A percentile compares a stretch with the other conserved stretches of the same genome.
Conservation (phyloP, 2,113 vertebrate species). For the Motacilla tschutschensis region DNA sequence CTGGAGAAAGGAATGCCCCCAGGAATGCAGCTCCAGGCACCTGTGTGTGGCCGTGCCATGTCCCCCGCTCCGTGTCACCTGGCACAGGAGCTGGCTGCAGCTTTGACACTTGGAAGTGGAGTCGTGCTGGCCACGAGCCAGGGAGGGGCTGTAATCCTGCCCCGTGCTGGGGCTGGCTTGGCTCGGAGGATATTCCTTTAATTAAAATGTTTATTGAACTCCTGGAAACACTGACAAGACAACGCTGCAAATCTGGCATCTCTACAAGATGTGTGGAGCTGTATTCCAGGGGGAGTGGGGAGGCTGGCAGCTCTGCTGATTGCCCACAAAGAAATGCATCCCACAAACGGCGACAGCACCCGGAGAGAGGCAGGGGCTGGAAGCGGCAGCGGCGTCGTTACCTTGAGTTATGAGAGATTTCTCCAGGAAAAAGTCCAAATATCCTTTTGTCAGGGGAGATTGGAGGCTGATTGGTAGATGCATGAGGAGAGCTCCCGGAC, state of each 20-base stretch:
- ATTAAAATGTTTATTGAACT: conserved; percentile 58
- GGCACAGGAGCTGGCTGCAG: neutral
- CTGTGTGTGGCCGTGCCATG: accelerated
- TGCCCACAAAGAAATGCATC: conserved; percentile 49
- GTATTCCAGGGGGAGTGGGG: neutral
- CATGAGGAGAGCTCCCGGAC: conserved; percentile 31
- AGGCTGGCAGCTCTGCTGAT: neutral
- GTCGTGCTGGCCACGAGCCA: neutral
- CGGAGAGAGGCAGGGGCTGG: neutral
- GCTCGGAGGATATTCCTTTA: conserved; percentile 23
- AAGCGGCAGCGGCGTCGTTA: conserved; percentile 28
- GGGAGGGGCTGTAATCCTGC: conserved; percentile 10
- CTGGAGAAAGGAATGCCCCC: neutral
- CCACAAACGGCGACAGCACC: neutral
- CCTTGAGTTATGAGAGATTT: conserved; percentile 63
- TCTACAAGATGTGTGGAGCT: conserved; percentile 34
- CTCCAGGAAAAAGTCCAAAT: conserved; percentile 55
- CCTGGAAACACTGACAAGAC: conserved; percentile 50
- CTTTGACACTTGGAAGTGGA: neutral
- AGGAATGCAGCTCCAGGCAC: neutral
- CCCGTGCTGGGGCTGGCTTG: neutral
- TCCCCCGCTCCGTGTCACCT: neutral
- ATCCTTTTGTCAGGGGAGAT: conserved; percentile 59
- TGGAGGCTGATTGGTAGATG: conserved; percentile 59
- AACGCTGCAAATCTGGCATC: conserved; percentile 25